A percentile compares a stretch with the other conserved stretches of the same genome.
These are phyloP conservation scores for Sarcoramphus papa DNA, from an alignment of 2,797 vertebrate genomes.

Conservation along the genomic window DNA sequence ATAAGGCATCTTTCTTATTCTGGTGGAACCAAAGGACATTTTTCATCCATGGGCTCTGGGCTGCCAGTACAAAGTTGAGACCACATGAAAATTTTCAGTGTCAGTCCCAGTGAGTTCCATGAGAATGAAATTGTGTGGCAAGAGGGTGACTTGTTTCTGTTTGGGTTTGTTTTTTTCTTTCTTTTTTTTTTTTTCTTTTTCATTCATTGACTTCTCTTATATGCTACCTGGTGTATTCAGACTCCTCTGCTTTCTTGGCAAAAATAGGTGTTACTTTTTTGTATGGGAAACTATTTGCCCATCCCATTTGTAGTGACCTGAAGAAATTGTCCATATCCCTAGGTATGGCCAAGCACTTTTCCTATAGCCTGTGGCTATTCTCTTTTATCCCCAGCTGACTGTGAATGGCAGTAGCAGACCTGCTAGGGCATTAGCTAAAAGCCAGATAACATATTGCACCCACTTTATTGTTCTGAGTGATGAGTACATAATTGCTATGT, in stretches of 20 bases:
- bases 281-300: background rate
- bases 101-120: background rate
- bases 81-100: background rate
- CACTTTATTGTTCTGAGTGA: background rate
- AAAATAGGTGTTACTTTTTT: background rate
- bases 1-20: background rate
- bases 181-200: background rate
- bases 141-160: background rate
- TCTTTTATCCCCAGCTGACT: background rate
- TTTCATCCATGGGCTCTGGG: background rate
- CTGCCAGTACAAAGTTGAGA: background rate
- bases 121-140: background rate
- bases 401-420: background rate
- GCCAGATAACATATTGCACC: background rate
- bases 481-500: background rate
- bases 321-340: background rate
- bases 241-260: background rate
- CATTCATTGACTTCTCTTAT: background rate
- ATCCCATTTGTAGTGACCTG: background rate
- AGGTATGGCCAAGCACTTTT: background rate
- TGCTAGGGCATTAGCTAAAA: background rate
- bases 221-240: background rate
- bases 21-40: background rate
- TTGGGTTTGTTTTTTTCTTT: background rate
- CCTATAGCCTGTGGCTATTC: background rate